A percentile compares a stretch with the other conserved stretches of the same genome.
These are phyloP conservation scores for Adelphocoris suturalis DNA, from an alignment of 2,888 invertebrate species.

Conservation along the genomic window DNA sequence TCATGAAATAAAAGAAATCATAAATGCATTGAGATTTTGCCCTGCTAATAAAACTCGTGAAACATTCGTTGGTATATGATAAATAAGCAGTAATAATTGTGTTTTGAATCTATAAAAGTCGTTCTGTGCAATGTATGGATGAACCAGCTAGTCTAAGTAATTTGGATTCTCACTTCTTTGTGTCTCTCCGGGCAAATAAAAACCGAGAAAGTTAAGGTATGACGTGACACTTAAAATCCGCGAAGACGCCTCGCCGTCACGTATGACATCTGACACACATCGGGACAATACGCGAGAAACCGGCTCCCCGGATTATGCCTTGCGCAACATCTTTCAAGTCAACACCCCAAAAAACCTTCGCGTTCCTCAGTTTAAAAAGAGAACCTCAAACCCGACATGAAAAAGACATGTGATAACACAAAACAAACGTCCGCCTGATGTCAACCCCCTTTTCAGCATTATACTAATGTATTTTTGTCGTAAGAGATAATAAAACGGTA, in stretches of 20 bases:
- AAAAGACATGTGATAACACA: neutral
- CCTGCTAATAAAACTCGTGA: too few species aligned
- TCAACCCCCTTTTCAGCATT: neutral
- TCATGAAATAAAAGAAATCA: too few species aligned
- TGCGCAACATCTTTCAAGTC: constrained; percentile 8
- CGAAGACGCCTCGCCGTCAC: neutral
- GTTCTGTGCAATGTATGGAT: too few species aligned
- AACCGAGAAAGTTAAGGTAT: constrained; percentile 2
- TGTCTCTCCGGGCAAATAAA: neutral
- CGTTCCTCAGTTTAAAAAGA: neutral
- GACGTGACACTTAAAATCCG: neutral
- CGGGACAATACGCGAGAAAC: neutral
- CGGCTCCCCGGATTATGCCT: neutral
- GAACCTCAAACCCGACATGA: neutral
- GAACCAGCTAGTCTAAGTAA: too few species aligned
- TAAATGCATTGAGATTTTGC: too few species aligned
- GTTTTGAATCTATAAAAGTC: too few species aligned
- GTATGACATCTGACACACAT: constrained; percentile 34
- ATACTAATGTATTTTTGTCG: neutral
- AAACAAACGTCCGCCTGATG: neutral
- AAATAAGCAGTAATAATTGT: too few species aligned
- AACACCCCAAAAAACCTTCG: constrained; percentile 5
- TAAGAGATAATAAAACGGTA: neutral
- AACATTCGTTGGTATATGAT: too few species aligned
- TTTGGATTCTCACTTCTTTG: too few species aligned